Conservation (phyloP, 2,888 invertebrate species). For the Patella depressa region DNA sequence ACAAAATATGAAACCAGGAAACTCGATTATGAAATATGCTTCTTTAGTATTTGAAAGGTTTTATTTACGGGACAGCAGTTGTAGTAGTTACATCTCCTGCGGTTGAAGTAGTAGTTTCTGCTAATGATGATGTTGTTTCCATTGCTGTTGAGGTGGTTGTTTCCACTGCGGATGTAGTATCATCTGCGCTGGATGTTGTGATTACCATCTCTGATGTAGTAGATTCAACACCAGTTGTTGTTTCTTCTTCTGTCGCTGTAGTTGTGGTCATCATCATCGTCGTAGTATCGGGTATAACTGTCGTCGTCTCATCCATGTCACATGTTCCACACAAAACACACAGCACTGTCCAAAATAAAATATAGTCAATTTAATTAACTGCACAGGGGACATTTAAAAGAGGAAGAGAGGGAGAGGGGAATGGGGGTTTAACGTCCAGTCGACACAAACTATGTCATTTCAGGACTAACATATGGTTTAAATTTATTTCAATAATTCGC, state of each 20-base stretch:
- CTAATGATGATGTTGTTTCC: not conserved
- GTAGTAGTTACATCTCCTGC: not conserved
- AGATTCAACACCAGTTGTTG: not conserved
- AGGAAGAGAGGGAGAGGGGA: no score
- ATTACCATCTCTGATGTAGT: not conserved
- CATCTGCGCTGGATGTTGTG: not conserved
- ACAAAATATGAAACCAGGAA: no score
- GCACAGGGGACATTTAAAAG: no score
- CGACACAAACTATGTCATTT: no score
- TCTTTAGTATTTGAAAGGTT: no score
- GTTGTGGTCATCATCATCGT: not conserved
- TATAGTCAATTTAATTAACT: no score
- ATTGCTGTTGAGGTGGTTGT: not conserved
- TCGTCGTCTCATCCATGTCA: not conserved
- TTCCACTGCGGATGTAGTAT: not conserved
- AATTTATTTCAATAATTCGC: no score
- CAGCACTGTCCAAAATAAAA: not conserved
- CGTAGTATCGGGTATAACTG: not conserved
- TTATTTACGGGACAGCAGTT: not conserved
- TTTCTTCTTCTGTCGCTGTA: not conserved
- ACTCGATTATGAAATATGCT: no score
- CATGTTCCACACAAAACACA: slow-evolving; percentile 6
- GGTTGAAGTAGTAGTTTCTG: not conserved
- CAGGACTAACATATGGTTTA: no score
- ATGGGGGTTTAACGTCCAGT: no score